phyloP scores from a whole-genome alignment of 1,140 invertebrate genomes.

The Heterodera carotae region DNA sequence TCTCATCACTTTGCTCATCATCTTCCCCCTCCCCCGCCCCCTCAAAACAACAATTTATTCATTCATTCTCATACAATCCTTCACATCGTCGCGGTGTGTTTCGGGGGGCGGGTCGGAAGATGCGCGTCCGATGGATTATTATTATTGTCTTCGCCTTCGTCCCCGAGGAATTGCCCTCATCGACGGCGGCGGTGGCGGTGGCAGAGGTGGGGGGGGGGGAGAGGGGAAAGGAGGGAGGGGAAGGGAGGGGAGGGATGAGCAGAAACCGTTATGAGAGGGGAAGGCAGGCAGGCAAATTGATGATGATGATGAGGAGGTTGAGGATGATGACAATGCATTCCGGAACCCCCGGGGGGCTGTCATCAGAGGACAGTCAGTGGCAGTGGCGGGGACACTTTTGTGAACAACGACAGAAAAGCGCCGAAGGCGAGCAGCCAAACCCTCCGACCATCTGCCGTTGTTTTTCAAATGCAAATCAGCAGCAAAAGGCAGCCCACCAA shows the following conservation, averaged over 20 bases:
- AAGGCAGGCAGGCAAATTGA: background rate
- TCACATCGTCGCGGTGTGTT: background rate
- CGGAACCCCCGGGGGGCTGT: background rate
- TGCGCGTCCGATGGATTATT: background rate
- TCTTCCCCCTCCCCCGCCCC: background rate
- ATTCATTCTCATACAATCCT: background rate
- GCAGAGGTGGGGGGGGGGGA: too few species aligned
- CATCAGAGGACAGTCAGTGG: background rate
- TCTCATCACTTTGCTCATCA: background rate
- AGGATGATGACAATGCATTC: background rate
- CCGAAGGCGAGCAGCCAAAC: background rate
- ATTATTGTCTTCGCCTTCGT: background rate
- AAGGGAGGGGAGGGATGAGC: background rate
- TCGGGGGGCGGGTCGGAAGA: background rate
- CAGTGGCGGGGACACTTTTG: background rate
- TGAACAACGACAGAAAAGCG: background rate
- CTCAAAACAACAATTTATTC: conserved; percentile 3
- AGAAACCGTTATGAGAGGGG: background rate
- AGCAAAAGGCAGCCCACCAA: background rate
- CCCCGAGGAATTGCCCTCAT: background rate
- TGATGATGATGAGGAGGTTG: too few species aligned
- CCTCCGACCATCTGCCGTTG: background rate
- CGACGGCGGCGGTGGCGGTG: too few species aligned
- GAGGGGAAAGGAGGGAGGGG: background rate
- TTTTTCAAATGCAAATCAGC: background rate